phyloP scores from a whole-genome alignment of 1,140 invertebrate species.

The Lithobius niger region DNA sequence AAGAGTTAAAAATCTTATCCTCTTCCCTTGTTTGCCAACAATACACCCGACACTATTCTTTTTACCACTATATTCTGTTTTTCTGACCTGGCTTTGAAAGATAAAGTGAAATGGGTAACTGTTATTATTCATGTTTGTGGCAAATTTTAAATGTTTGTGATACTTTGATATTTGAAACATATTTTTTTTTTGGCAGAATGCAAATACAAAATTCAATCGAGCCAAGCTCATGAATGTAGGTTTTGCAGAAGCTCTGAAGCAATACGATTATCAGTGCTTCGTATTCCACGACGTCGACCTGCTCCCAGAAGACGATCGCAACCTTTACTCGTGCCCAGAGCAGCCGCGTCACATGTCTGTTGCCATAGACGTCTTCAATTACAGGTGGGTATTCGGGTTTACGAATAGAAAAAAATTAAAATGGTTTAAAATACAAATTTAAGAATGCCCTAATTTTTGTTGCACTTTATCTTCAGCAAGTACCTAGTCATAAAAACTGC shows the following conservation, averaged over 20 bases:
- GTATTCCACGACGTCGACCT: slow-evolving; percentile 93
- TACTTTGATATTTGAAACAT: too few species aligned
- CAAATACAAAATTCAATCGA: slow-evolving; percentile 68
- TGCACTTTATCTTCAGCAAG: too few species aligned
- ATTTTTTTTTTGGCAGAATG: slow-evolving; percentile 27
- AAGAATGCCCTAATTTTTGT: too few species aligned
- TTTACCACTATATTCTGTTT: too few species aligned
- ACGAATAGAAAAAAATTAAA: too few species aligned
- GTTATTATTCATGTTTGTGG: not conserved
- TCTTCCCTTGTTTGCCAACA: too few species aligned
- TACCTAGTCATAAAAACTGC: too few species aligned
- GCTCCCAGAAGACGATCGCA: slow-evolving; percentile 71
- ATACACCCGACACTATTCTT: too few species aligned
- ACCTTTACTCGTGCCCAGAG: slow-evolving; percentile 80
- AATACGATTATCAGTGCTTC: slow-evolving; percentile 63
- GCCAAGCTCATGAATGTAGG: slow-evolving; percentile 89
- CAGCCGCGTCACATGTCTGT: slow-evolving; percentile 91
- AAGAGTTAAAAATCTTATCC: too few species aligned
- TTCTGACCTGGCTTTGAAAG: too few species aligned
- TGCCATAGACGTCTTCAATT: slow-evolving; percentile 76
- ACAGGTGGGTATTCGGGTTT: slow-evolving; percentile 57
- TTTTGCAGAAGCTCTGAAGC: slow-evolving; percentile 52
- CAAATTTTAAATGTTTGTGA: not conserved
- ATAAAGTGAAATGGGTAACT: not conserved
- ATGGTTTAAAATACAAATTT: too few species aligned